Evolutionary conservation across 2,797 vertebrate genomes (phyloP), one percentile per base, ranked within the genome.

Genomic region (Aphelocoma californica): DNA sequence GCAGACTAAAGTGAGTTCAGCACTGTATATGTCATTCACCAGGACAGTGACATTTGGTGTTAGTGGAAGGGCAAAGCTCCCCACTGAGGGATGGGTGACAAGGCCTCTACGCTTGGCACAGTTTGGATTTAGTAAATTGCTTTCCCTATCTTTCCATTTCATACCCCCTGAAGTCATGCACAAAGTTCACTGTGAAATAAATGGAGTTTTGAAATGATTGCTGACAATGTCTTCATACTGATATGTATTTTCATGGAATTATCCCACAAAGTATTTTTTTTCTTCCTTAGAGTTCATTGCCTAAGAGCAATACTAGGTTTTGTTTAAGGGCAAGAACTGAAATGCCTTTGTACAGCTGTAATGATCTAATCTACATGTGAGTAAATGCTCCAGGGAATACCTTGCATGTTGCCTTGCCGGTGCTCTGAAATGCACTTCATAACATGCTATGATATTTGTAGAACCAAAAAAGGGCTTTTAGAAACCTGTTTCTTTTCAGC

Each of bases 121-220:
- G 53, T 67, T 78, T 74, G 66, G 51, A 29, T 75, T 86, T 61
- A 84, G 69, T 45, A 90, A 86, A 88, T 81, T 88, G 47, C 40
- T 86, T 95, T 93, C 36, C 47, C 20, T 73, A 2, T 65, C 67
- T 90, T 92, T 86, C 80, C 23, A 70, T 93, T 92, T 75, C 86
- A 84, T 62, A 72, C 20, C n/a, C 47, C 70, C 83, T 84, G 80
- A 47, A 92, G 93, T 90, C 58, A 94, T 40, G 62, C 70, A 81
- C 62, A 53, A 84, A 90, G 86, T 94, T 95, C 90, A 86, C 80
- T 54, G 54, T 34, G 61, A 90, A 95, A 88, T 88, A 92, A 83
- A 93, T 71, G 66, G 65, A 66, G 40, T 94, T 95, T 92, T 90
- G 66, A 90, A 94, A 90, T 40, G 34, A 84, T 18, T 66, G 51